Evolutionary conservation across 2,113 vertebrate species (phyloP).

Genomic region (Parus major): DNA sequence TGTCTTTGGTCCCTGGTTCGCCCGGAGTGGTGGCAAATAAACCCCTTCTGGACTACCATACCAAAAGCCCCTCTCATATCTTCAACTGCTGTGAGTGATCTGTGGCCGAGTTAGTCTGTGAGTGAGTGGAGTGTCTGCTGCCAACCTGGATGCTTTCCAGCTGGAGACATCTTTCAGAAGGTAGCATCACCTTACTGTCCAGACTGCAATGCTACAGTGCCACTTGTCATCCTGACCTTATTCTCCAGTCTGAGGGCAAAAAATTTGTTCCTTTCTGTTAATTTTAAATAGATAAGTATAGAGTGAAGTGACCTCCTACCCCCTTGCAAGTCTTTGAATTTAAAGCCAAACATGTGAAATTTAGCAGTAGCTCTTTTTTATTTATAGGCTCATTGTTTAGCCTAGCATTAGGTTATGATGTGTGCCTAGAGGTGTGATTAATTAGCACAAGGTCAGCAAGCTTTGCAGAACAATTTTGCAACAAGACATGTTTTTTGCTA

Average conservation of each 20-base stretch:
- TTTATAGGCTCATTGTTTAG: slow-evolving; percentile 53
- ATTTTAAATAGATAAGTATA: slow-evolving; percentile 49
- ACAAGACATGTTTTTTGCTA: not conserved
- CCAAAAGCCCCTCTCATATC: too few species aligned
- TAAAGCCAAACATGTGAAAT: slow-evolving; percentile 38
- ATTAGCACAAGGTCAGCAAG: slow-evolving; percentile 59
- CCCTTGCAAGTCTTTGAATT: not conserved
- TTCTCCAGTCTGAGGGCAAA: not conserved
- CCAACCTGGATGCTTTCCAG: too few species aligned
- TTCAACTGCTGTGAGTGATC: too few species aligned
- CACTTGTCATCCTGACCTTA: slow-evolving; percentile 1
- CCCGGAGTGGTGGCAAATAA: too few species aligned
- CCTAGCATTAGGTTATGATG: slow-evolving; percentile 26
- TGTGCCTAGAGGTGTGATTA: slow-evolving; percentile 23
- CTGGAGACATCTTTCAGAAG: too few species aligned
- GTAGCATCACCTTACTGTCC: too few species aligned
- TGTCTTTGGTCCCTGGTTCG: too few species aligned
- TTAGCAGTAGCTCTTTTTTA: slow-evolving; percentile 12
- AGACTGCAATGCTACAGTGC: too few species aligned
- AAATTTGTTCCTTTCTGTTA: slow-evolving; percentile 39
- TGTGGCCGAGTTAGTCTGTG: too few species aligned
- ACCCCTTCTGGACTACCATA: too few species aligned
- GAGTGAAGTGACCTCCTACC: not conserved
- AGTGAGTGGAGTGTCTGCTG: too few species aligned
- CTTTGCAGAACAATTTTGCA: not conserved